Base-by-base conservation (phyloP, 2,888 invertebrate species). In the Crocallis elinguaria region DNA sequence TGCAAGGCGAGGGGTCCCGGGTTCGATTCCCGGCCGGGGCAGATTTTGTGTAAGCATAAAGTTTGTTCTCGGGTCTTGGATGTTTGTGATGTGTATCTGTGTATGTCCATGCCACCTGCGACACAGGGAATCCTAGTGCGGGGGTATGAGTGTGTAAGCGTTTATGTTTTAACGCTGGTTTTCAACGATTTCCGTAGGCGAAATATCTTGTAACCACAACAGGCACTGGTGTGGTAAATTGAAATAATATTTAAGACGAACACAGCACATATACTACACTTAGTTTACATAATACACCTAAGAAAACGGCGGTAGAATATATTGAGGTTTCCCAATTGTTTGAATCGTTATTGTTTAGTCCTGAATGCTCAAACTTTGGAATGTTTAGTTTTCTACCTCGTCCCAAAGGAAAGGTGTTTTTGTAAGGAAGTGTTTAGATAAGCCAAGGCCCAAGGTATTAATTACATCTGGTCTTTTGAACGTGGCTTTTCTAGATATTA, bases 321-420 rank as follows among this genome's bases (percentile, higher is more conserved):
- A 42, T 42, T 36, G 21, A 21, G 14, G 23, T 41, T 25, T 42
- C 29, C 35, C 36, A 21, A 49, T 39, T 51, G 29, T 51, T 45
- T 33, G n/a, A 41, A 45, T 39, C 33, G 51, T 39, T 39, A 45
- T 51, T 51, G 45, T 45, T 51, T 30, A 43, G 29, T 29, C 27
- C 29, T 37, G 17, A 43, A 21, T 16, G 17, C 23, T 5, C 36
- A 23, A 33, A 51, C 27, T 35, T 51, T 29, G 33, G 33, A 33
- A 43, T 50, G 38, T 44, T 43, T 17, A 41, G 49, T 33, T 49
- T 46, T 35, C 33, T 49, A 19, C 36, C 14, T 37, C 12, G n/a
- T 17, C 23, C 2, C 2, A 19, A n/a, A 11, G 13, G 39, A 25
- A 42, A 41, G 41, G 25, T n/a, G 39, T 17, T 41, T 39, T 32